Conservation (phyloP, 2,888 invertebrate genomes). For the Steinernema hermaphroditum region DNA sequence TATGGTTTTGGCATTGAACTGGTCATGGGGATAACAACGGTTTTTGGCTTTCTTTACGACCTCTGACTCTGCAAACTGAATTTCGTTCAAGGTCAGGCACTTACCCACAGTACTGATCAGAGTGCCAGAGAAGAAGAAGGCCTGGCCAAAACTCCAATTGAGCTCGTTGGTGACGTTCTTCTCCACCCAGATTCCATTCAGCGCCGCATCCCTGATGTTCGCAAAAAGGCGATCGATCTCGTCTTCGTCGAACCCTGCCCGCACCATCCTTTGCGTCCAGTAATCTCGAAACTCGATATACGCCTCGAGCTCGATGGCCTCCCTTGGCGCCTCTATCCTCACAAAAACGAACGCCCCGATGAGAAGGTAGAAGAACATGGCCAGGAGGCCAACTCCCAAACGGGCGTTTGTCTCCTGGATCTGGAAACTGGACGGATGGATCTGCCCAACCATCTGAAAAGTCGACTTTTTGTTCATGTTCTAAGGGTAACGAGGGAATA, state of each 20-base stretch:
- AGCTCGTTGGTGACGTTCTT: slow-evolving; percentile 79
- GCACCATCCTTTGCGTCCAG: slow-evolving; percentile 50
- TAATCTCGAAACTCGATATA: slow-evolving; percentile 53
- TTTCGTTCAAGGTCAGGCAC: too few species aligned
- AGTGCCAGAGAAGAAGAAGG: slow-evolving; percentile 83
- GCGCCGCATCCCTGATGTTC: slow-evolving; percentile 57
- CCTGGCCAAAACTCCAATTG: slow-evolving; percentile 88
- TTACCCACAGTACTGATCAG: slow-evolving; percentile 85
- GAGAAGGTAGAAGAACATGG: slow-evolving; percentile 71
- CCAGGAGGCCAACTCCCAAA: slow-evolving; percentile 51
- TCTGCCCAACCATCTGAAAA: slow-evolving; percentile 34
- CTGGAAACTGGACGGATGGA: slow-evolving; percentile 32
- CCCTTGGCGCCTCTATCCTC: slow-evolving; percentile 49
- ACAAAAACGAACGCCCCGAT: slow-evolving; percentile 78
- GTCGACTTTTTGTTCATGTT: not conserved
- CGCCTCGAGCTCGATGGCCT: slow-evolving; percentile 53
- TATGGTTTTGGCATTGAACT: too few species aligned
- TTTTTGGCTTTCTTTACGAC: too few species aligned
- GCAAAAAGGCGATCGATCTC: slow-evolving; percentile 57
- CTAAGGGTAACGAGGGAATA: slow-evolving; percentile 14
- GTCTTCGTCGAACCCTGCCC: slow-evolving; percentile 47
- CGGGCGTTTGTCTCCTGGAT: slow-evolving; percentile 51
- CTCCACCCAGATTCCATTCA: slow-evolving; percentile 72
- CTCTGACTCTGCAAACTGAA: too few species aligned
- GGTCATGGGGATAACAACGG: too few species aligned